Conservation (phyloP, 2,888 invertebrate genomes). For the Empis livida region DNA sequence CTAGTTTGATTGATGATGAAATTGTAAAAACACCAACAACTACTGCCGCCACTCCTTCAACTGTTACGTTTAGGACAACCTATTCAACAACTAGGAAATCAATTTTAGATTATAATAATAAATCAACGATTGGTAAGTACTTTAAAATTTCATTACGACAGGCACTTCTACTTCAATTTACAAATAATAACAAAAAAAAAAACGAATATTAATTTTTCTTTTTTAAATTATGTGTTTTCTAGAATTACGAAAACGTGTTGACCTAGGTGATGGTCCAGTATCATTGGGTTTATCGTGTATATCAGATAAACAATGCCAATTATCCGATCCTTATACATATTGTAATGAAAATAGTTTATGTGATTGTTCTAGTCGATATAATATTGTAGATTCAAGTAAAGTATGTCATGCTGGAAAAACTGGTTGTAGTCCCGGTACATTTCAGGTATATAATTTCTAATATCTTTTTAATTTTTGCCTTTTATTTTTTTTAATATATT, state of each 20-base stretch:
- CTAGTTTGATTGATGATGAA: slow-evolving; percentile 16
- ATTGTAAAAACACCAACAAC: slow-evolving; percentile 9
- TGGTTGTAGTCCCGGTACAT: slow-evolving; percentile 75
- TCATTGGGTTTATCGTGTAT: slow-evolving; percentile 67
- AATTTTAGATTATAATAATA: slow-evolving; percentile 3
- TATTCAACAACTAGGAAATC: background rate
- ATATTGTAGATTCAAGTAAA: slow-evolving; percentile 31
- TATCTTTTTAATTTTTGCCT: background rate
- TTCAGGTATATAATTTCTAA: slow-evolving; percentile 40
- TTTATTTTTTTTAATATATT: background rate
- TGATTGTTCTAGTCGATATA: slow-evolving; percentile 44
- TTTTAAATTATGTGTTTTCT: slow-evolving; percentile 2
- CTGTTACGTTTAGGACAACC: slow-evolving; percentile 16
- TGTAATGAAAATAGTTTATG: slow-evolving; percentile 50
- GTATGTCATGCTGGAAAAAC: slow-evolving; percentile 60
- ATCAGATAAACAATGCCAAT: slow-evolving; percentile 63
- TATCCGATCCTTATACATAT: slow-evolving; percentile 62
- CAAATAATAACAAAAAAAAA: background rate
- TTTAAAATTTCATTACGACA: background rate
- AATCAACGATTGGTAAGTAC: no score
- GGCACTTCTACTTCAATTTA: background rate
- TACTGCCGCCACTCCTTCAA: slow-evolving; percentile 11
- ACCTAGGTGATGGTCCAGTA: slow-evolving; percentile 38
- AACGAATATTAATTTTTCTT: background rate
- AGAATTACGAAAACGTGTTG: slow-evolving; percentile 33